A percentile compares a stretch with the other conserved stretches of the same genome.
Evolutionary conservation across 1,140 invertebrate species (phyloP).

Genomic region (Pseudomyrmex pallidus): DNA sequence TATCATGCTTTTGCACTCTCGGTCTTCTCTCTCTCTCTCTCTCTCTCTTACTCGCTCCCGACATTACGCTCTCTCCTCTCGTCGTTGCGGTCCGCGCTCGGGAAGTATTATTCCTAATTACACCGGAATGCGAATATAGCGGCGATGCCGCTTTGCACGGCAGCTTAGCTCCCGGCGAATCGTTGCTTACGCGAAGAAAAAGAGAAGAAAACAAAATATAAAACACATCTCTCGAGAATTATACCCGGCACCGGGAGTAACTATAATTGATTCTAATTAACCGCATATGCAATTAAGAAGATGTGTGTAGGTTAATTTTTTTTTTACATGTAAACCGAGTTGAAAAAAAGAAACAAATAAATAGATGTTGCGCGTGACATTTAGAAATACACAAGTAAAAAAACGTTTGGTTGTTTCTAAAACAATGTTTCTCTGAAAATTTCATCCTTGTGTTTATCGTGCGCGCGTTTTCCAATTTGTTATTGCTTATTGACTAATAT

Average conservation of each 20-base stretch:
- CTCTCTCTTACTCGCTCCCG: conserved; percentile 11
- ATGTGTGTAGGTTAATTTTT: not conserved
- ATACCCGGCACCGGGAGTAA: not conserved
- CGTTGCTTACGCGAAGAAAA: conserved; percentile 42
- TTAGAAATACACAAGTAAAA: too few species aligned
- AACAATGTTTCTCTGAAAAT: too few species aligned
- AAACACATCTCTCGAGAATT: conserved; percentile 42
- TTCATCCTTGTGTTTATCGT: too few species aligned
- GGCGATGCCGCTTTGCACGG: conserved; percentile 46
- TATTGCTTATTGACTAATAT: too few species aligned
- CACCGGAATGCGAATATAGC: conserved; percentile 58
- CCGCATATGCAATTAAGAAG: not conserved
- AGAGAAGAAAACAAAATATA: conserved; percentile 1
- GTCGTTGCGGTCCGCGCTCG: conserved; percentile 32
- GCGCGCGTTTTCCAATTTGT: too few species aligned
- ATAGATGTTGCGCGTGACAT: not conserved
- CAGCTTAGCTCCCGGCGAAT: conserved; percentile 39
- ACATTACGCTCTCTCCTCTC: conserved; percentile 39
- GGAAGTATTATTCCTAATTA: conserved; percentile 71
- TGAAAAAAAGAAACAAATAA: not conserved
- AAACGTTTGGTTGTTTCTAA: not conserved
- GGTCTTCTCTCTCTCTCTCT: not conserved
- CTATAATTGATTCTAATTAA: conserved; percentile 57
- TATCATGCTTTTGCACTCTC: conserved; percentile 54
- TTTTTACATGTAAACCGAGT: not conserved